A percentile compares a stretch with the other conserved stretches of the same genome.
phyloP scores from a whole-genome alignment of 2,797 vertebrate genomes.

The Alosa sapidissima region DNA sequence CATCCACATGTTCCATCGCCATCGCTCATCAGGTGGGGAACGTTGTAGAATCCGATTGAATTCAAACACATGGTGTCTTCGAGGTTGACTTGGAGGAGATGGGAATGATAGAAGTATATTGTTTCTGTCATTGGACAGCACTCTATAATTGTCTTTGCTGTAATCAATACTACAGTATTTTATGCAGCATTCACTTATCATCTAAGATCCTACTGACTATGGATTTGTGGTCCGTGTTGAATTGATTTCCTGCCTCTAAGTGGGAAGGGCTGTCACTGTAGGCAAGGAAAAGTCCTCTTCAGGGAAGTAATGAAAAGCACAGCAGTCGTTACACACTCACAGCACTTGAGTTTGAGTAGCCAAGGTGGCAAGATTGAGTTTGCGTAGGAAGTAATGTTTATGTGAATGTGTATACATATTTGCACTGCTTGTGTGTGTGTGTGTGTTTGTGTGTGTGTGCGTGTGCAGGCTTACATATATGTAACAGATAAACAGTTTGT shows the following conservation, averaged over 20 bases:
- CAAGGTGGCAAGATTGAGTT: neutral
- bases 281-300: neutral
- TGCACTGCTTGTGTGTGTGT: neutral
- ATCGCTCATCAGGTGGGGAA: conserved; percentile 79
- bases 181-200: neutral
- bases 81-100: neutral
- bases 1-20: conserved; percentile 95
- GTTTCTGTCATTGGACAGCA: neutral
- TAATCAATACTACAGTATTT: neutral
- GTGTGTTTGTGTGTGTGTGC: conserved; percentile 12
- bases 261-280: neutral
- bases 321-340: neutral
- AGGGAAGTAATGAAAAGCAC: neutral
- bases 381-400: neutral
- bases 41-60: neutral
- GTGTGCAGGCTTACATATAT: neutral
- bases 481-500: neutral
- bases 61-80: neutral
- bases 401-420: neutral
- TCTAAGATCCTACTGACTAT: neutral
- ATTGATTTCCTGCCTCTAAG: conserved; percentile 15
- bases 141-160: neutral
- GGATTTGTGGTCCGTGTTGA: neutral
- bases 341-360: neutral
- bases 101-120: neutral